Percentiles rank a stretch among this genome's conserved stretches.
Conservation (phyloP, 1,140 invertebrate species). For the Drosophila kepulauana region DNA sequence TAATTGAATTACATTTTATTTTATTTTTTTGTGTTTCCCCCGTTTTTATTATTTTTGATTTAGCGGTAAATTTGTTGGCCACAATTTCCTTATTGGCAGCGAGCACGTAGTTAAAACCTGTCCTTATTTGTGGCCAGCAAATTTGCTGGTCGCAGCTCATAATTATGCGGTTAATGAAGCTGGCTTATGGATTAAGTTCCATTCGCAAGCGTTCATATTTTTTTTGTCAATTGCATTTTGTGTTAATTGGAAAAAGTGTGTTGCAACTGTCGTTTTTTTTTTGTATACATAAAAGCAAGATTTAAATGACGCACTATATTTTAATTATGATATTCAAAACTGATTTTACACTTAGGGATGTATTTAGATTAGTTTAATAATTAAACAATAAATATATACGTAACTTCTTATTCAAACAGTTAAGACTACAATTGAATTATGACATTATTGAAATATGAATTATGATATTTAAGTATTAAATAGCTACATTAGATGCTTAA, state of each 20-base stretch:
- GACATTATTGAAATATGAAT: too few species aligned
- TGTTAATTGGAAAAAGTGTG: neutral
- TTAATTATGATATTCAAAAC: too few species aligned
- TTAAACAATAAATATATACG: too few species aligned
- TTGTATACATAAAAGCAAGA: neutral
- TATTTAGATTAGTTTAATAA: too few species aligned
- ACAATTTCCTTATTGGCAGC: conserved; percentile 22
- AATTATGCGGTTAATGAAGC: conserved; percentile 24
- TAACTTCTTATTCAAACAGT: too few species aligned
- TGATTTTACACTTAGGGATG: too few species aligned
- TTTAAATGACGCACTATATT: too few species aligned
- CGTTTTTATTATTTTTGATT: conserved; percentile 33
- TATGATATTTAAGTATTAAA: too few species aligned
- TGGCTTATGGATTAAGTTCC: conserved; percentile 8
- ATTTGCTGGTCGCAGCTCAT: conserved; percentile 4
- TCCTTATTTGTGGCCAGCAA: conserved; percentile 14
- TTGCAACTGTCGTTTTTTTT: neutral
- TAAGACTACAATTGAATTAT: too few species aligned
- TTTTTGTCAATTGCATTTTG: neutral
- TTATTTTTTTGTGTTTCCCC: conserved; percentile 22
- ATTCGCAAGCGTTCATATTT: neutral
- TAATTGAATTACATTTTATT: conserved; percentile 77
- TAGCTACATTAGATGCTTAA: too few species aligned
- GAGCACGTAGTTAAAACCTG: neutral
- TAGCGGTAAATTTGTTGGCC: conserved; percentile 44